These are phyloP conservation scores for Alosa sapidissima DNA, from an alignment of 2,797 vertebrate species.

Conservation along the genomic window DNA sequence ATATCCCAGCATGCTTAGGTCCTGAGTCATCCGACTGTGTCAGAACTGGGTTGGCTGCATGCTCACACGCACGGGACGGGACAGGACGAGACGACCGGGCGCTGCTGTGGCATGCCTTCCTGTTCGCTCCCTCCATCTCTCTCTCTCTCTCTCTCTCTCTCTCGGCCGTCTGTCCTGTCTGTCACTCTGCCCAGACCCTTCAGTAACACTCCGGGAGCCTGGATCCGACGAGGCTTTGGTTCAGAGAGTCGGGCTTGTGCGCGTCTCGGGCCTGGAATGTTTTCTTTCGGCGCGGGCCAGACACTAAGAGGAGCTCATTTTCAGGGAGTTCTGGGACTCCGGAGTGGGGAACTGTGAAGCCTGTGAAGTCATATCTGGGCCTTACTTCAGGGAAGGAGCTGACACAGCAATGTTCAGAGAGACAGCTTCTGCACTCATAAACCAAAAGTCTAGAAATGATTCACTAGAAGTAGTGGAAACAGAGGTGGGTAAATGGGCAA, in stretches of 20 bases:
- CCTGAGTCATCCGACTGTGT: conserved; percentile 26
- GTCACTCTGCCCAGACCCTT: conserved; percentile 46
- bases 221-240: conserved; percentile 52
- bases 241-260: conserved; percentile 50
- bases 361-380: not conserved
- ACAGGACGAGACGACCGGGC: not conserved
- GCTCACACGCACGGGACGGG: too few relatives aligned
- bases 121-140: not conserved
- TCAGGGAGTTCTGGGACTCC: conserved; percentile 21
- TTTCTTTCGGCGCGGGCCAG: conserved; percentile 46
- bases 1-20: conserved; percentile 19
- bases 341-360: not conserved
- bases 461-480: not conserved
- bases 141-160: not conserved
- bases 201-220: conserved; percentile 49
- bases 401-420: not conserved
- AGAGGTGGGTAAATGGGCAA: not conserved
- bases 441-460: not conserved
- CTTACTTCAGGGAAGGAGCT: not conserved
- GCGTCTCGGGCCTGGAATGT: conserved; percentile 50
- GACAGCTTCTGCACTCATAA: not conserved
- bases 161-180: conserved; percentile 25
- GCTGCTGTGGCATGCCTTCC: not conserved
- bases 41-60: not conserved
- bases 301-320: conserved; percentile 47